Evolutionary conservation across 1,140 invertebrate species (phyloP).

Genomic region (Cherax destructor): DNA sequence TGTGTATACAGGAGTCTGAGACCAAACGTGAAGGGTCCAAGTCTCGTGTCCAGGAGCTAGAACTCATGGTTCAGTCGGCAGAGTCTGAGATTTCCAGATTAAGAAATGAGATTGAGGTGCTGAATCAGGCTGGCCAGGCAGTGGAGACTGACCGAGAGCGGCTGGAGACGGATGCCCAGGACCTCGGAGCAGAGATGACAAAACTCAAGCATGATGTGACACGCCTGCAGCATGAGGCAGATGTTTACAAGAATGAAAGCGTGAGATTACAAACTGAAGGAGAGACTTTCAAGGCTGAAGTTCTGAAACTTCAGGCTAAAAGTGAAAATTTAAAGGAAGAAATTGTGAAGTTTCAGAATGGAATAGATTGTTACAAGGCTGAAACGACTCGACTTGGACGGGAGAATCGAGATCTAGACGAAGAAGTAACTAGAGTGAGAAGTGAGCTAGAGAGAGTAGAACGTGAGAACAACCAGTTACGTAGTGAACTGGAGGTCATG

Average conservation of each 20-base stretch:
- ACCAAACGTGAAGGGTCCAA: constrained; percentile 68
- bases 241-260: constrained; percentile 19
- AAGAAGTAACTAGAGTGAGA: constrained; percentile 27
- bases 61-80: constrained; percentile 71
- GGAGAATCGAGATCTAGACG: constrained; percentile 31
- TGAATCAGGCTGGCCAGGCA: constrained; percentile 40
- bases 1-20: constrained; percentile 65
- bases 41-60: constrained; percentile 66
- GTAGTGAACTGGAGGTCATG: constrained; percentile 69
- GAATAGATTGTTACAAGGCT: constrained; percentile 26
- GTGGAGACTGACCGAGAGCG: constrained; percentile 46
- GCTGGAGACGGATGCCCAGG: constrained; percentile 46
- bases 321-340: constrained; percentile 14
- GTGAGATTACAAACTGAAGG: constrained; percentile 26
- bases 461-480: constrained; percentile 62
- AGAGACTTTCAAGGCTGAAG: not conserved
- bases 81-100: constrained; percentile 69
- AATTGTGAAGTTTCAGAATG: constrained; percentile 13
- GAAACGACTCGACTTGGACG: constrained; percentile 21
- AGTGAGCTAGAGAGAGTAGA: constrained; percentile 38
- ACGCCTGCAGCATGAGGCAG: constrained; percentile 29
- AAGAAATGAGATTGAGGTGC: constrained; percentile 54
- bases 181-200: constrained; percentile 32
- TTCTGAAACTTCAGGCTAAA: not conserved
- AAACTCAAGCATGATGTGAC: constrained; percentile 40